Evolutionary conservation across 2,888 invertebrate species (phyloP).

Genomic region (Leptopilina myrica): DNA sequence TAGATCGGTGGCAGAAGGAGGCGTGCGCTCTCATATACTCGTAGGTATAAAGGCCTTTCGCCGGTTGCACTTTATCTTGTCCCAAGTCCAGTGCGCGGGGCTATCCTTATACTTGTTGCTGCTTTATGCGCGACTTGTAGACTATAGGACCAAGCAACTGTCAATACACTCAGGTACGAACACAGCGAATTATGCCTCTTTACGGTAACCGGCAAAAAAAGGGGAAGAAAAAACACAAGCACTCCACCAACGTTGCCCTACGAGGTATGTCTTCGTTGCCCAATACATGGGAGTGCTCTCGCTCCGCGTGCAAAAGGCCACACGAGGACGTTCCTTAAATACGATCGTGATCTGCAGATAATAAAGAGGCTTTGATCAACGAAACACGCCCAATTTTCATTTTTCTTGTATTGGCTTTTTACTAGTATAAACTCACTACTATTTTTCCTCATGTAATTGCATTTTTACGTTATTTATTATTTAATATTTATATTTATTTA

Average conservation of each 20-base stretch:
- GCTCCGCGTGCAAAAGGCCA: conserved; percentile 37
- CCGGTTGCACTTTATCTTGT: conserved; percentile 58
- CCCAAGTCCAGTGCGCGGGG: conserved; percentile 44
- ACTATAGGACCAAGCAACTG: conserved; percentile 51
- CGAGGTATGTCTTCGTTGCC: conserved; percentile 50
- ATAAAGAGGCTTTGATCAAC: conserved; percentile 30
- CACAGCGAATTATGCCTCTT: conserved; percentile 54
- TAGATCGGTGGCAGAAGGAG: conserved; percentile 42
- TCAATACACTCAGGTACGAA: conserved; percentile 49
- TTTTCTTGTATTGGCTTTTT: too few relatives aligned
- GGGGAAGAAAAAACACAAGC: not conserved
- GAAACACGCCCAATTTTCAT: too few relatives aligned
- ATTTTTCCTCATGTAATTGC: too few relatives aligned
- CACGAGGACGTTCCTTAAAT: conserved; percentile 26
- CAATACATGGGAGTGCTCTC: conserved; percentile 54
- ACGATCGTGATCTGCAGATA: conserved; percentile 36
- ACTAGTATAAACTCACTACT: too few relatives aligned
- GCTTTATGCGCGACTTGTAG: conserved; percentile 41
- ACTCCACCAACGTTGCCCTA: conserved; percentile 45
- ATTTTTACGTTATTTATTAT: too few relatives aligned
- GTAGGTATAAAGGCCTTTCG: conserved; percentile 49
- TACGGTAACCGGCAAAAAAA: conserved; percentile 52
- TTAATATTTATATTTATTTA: too few relatives aligned
- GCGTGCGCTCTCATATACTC: conserved; percentile 39
- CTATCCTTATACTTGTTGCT: conserved; percentile 48